Conservation (phyloP, 2,888 invertebrate species). For the Pollenia griseotomentosa region DNA sequence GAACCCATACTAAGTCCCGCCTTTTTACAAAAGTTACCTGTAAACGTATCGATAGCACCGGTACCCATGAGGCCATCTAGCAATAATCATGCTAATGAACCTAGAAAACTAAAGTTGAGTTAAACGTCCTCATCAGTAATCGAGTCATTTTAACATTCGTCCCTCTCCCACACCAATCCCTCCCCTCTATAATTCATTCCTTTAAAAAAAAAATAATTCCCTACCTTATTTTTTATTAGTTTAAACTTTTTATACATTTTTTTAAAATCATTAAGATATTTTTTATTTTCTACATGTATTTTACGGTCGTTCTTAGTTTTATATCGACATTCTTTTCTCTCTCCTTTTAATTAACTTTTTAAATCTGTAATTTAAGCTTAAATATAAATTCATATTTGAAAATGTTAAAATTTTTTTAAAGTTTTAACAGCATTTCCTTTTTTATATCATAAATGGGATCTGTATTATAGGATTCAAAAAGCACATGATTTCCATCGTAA, state of each 20-base stretch:
- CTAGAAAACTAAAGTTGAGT: conserved; percentile 68
- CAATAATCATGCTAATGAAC: conserved; percentile 36
- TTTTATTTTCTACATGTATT: neutral
- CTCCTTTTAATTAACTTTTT: conserved; percentile 23
- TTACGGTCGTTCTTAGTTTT: conserved; percentile 27
- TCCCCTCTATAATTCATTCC: conserved; percentile 55
- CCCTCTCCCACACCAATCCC: neutral
- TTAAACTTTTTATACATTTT: conserved; percentile 23
- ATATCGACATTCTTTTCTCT: neutral
- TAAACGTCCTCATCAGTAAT: conserved; percentile 30
- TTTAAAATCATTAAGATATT: neutral
- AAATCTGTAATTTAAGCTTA: conserved; percentile 13
- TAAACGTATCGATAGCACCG: conserved; percentile 70
- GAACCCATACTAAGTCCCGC: conserved; percentile 75
- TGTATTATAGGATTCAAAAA: too few relatives aligned
- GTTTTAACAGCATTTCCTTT: too few relatives aligned
- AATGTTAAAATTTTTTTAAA: neutral
- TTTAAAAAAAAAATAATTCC: conserved; percentile 14
- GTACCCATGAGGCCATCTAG: conserved; percentile 37
- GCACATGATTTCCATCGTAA: too few relatives aligned
- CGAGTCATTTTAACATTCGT: conserved; percentile 51
- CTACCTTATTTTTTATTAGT: conserved; percentile 21
- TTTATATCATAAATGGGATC: too few relatives aligned
- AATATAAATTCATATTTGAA: neutral
- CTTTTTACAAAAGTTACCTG: conserved; percentile 78